Base-by-base conservation (phyloP, 1,140 invertebrate species). In the Drosophila malerkotliana region DNA sequence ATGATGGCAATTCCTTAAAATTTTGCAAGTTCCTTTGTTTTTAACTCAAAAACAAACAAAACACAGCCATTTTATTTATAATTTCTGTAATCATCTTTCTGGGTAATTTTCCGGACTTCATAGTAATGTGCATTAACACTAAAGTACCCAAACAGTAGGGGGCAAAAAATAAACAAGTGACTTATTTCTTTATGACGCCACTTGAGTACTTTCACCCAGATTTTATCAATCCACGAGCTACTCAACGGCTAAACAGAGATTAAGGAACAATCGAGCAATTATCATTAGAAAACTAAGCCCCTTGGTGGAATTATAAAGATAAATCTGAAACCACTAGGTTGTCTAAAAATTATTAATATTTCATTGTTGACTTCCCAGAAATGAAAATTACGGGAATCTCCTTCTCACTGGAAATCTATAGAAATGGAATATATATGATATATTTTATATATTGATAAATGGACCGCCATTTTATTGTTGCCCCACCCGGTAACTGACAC, bases 161-260 rank as follows among this genome's bases (percentile, higher is more conserved):
- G 14, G 15, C 15, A 47, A 41, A 30, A 62, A 52, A 56, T 48
- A 69, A 56, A 32, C 63, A 55, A 69, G 44, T 41, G 32, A 69
- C 51, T 69, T 69, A 57, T 18, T 32, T 69, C 49, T 57, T 69
- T 69, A 57, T 49, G 64, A 57, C 63, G 14, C 32, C 49, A 69
- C 66, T 69, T 21, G 63, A 57, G 41, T 41, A 69, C 63, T 69
- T 69, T 69, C 66, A 69, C 66, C 63, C 66, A 69, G 66, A 69
- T 69, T 69, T 69, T 57, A 69, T 69, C 66, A 69, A 69, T 69
- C 63, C 51, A 12, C 32, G 1, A 18, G 61, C 32, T 39, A 69
- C 44, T 69, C 63, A 10, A 49, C 5, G n/a, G 32, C 41, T 9
- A 56, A 47, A 14, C 52, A 15, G 51, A 57, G 66, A 69, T 69